A percentile compares a stretch with the other conserved stretches of the same genome.
Evolutionary conservation across 2,888 invertebrate genomes (phyloP).

Genomic region (Hartigia nigra): DNA sequence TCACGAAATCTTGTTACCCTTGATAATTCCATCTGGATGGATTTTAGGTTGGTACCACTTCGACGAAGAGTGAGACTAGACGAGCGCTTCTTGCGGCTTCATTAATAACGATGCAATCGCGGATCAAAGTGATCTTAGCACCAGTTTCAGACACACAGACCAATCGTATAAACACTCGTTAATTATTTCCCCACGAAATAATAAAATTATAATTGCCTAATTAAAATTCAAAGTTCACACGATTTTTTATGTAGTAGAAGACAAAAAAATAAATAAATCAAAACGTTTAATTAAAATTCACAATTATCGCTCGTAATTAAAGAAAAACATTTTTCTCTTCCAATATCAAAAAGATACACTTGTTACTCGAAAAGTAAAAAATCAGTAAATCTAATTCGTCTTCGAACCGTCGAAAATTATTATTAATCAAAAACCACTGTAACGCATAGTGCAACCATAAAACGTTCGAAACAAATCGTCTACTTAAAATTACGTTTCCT

Average conservation of each 20-base stretch:
- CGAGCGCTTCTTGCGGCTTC: background rate
- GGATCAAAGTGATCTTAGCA: background rate
- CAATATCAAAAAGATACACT: too few species aligned
- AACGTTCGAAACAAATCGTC: background rate
- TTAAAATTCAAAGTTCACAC: background rate
- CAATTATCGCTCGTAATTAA: too few species aligned
- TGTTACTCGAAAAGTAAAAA: too few species aligned
- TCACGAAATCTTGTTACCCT: background rate
- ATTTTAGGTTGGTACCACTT: background rate
- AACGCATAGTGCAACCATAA: background rate
- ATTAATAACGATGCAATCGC: background rate
- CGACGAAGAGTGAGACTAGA: background rate
- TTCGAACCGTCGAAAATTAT: too few species aligned
- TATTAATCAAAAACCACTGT: too few species aligned
- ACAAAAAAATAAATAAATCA: too few species aligned
- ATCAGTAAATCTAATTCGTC: too few species aligned
- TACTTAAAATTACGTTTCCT: background rate
- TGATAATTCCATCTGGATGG: background rate
- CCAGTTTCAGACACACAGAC: background rate
- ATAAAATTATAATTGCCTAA: background rate
- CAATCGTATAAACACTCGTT: background rate
- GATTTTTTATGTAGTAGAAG: too few species aligned
- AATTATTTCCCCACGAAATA: background rate
- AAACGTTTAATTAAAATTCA: too few species aligned
- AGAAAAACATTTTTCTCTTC: too few species aligned